A percentile compares a stretch with the other conserved stretches of the same genome.
Conservation (phyloP, 1,140 invertebrate genomes). For the Glomeris maerens region DNA sequence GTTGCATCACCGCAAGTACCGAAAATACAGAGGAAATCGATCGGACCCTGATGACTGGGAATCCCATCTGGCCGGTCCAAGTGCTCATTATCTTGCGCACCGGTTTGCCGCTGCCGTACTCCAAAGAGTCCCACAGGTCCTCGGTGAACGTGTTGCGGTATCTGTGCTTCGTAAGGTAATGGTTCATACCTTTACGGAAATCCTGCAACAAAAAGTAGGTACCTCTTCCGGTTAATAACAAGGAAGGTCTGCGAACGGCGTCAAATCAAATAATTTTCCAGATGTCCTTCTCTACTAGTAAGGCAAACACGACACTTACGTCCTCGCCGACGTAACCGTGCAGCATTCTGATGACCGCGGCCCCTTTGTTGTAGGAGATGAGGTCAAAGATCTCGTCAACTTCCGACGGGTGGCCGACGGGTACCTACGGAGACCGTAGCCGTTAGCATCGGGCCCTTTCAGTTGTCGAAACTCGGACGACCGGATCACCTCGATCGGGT, state of each 20-base stretch:
- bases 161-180: constrained; percentile 75
- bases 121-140: constrained; percentile 83
- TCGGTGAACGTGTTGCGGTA: constrained; percentile 86
- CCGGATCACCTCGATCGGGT: constrained; percentile 60
- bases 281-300: constrained; percentile 21
- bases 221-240: constrained; percentile 9
- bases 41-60: constrained; percentile 48
- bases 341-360: constrained; percentile 90
- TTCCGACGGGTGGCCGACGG: constrained; percentile 73
- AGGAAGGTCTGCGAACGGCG: background rate
- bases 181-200: constrained; percentile 88
- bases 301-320: no score
- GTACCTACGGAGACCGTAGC: constrained; percentile 32
- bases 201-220: constrained; percentile 35
- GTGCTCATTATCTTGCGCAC: constrained; percentile 82
- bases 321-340: constrained; percentile 88
- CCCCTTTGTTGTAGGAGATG: constrained; percentile 89
- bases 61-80: constrained; percentile 90
- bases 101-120: constrained; percentile 79
- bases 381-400: constrained; percentile 92
- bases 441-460: background rate
- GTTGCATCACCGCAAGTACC: background rate
- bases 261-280: constrained; percentile 1
- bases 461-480: constrained; percentile 4
- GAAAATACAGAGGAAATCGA: background rate